A percentile compares a stretch with the other conserved stretches of the same genome.
Conservation (phyloP, 2,113 vertebrate genomes). For the Hemicordylus capensis region DNA sequence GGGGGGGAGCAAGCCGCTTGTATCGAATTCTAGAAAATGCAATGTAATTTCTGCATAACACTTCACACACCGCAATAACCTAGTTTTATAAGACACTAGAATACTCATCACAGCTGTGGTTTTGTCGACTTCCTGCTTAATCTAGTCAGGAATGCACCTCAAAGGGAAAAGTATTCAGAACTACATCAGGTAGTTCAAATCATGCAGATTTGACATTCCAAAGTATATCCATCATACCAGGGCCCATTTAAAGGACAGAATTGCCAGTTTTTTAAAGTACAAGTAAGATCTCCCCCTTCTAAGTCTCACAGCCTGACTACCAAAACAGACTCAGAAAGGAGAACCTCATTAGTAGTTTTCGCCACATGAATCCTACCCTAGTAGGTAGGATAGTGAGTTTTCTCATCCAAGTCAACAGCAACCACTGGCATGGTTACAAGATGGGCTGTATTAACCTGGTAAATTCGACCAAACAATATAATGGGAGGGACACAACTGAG, state of each 20-base stretch:
- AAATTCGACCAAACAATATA: neutral
- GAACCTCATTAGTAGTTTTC: neutral
- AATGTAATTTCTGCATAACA: neutral
- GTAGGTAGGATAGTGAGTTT: too few relatives aligned
- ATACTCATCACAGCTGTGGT: neutral
- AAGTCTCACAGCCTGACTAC: too few relatives aligned
- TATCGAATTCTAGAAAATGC: neutral
- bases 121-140: neutral
- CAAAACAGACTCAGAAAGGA: too few relatives aligned
- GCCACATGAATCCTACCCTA: neutral
- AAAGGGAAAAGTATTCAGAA: neutral
- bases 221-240: constrained; percentile 24
- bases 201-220: neutral
- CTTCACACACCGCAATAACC: neutral
- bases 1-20: neutral
- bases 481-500: neutral
- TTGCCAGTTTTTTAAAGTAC: too few relatives aligned
- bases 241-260: neutral
- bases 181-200: neutral
- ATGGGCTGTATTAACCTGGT: neutral
- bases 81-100: neutral
- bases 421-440: neutral
- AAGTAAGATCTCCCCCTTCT: too few relatives aligned
- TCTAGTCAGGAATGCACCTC: neutral
- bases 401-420: neutral